phyloP scores from a whole-genome alignment of 2,888 invertebrate species.

The Vandiemenella viatica region DNA sequence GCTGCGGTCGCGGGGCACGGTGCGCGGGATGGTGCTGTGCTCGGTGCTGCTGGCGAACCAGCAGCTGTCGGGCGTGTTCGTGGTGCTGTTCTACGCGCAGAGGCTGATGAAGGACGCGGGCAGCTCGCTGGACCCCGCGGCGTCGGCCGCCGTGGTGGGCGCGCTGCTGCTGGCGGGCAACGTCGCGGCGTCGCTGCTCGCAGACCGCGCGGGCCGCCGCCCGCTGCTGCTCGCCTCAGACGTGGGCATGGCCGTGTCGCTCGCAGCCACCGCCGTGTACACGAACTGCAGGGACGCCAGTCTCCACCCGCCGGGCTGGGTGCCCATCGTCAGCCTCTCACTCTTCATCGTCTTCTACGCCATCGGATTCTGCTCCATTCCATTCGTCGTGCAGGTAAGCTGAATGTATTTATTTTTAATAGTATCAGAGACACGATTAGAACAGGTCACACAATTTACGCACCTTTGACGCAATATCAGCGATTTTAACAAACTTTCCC shows the following conservation, averaged over 20 bases:
- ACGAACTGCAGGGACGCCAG: no score
- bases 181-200: constrained; percentile 20
- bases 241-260: constrained; percentile 21
- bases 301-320: constrained; percentile 21
- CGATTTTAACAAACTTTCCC: no score
- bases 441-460: no score
- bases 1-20: background rate
- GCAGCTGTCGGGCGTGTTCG: constrained; percentile 31
- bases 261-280: constrained; percentile 21
- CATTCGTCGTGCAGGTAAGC: constrained; percentile 10
- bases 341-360: constrained; percentile 6
- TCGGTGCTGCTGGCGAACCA: background rate
- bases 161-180: constrained; percentile 26
- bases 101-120: constrained; percentile 24
- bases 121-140: constrained; percentile 20
- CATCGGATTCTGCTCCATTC: constrained; percentile 7
- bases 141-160: constrained; percentile 30
- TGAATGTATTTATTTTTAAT: no score
- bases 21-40: background rate
- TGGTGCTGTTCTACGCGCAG: constrained; percentile 27
- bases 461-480: no score
- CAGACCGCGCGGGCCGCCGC: constrained; percentile 32
- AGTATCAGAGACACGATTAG: no score
- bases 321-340: constrained; percentile 7
- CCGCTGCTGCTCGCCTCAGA: constrained; percentile 30